Conservation (phyloP, 2,888 invertebrate species). For the Andrena bicolor region DNA sequence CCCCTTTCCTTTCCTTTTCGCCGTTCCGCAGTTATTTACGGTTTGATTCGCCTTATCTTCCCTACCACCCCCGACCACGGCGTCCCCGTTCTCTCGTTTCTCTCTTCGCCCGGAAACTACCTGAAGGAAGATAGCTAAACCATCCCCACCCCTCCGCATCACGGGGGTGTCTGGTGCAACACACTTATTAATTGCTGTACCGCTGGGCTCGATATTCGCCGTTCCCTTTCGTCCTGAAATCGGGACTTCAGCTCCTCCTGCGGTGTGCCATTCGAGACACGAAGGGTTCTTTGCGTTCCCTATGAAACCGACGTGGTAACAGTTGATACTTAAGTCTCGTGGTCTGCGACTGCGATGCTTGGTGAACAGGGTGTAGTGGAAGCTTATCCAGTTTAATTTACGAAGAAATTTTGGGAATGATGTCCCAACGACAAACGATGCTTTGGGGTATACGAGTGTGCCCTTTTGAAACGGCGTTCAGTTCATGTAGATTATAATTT, state of each 20-base stretch:
- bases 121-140: slow-evolving; percentile 78
- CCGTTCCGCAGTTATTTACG: slow-evolving; percentile 84
- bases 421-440: too few relatives aligned
- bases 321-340: background rate
- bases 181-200: slow-evolving; percentile 60
- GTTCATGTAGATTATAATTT: too few relatives aligned
- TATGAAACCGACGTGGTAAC: background rate
- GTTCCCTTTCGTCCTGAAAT: slow-evolving; percentile 55
- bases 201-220: slow-evolving; percentile 70
- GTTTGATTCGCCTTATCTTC: slow-evolving; percentile 85
- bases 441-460: too few relatives aligned
- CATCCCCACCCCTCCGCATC: slow-evolving; percentile 47
- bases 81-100: slow-evolving; percentile 58
- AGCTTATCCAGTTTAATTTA: too few relatives aligned
- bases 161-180: slow-evolving; percentile 25
- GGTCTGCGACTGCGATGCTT: background rate
- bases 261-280: background rate
- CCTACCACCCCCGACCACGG: slow-evolving; percentile 63
- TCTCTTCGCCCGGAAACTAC: slow-evolving; percentile 73
- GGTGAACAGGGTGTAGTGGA: background rate
- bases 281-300: background rate
- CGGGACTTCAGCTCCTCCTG: background rate
- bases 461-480: too few relatives aligned
- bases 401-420: too few relatives aligned
- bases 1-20: slow-evolving; percentile 78